Evolutionary conservation across 2,888 invertebrate species (phyloP), one percentile per base, ranked within the genome.

Genomic region (Drosophila suboccidentalis): DNA sequence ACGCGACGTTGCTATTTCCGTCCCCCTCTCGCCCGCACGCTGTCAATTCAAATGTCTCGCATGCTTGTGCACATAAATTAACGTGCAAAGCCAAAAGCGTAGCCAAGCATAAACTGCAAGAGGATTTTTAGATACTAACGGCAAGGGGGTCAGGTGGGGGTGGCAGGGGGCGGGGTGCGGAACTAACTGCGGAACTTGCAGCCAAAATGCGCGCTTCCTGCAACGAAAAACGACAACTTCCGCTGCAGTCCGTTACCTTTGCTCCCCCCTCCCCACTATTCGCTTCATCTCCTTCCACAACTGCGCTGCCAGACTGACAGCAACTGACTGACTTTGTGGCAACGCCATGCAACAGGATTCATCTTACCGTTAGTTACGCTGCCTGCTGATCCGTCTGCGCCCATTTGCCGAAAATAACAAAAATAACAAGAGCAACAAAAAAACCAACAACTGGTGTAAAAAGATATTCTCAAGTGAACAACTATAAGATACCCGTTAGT

Each of bases 41-140:
- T 55, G 79, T 78, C 79, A 74, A 65, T 64, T 75, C 59, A 75
- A 80, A 75, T 71, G 67, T 78, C 76, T 80, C 69, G 73, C 69
- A 79, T 75, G 72, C 65, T 72, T 67, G 61, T 89, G 89, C 89
- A 89, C 89, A 85, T 85, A 85, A 85, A 85, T 89, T 85, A 85
- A 67, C 85, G n/a, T 58, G 60, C 53, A 76, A 76, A 89, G 78
- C 70, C 76, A 84, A 71, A 67, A 68, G 81, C 78, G 84, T 71
- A 86, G 84, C 85, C 81, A 75, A 83, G 87, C 87, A 76, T 71
- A 61, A 80, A 73, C 51, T 65, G 50, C 49, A 36, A n/a, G n/a
- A 10, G 63, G 38, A 22, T 46, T 22, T 19, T 22, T 19, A n/a
- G 13, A 1, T 13, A 36, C 19, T 4, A 8, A n/a, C 6, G 26